Percentiles rank a stretch among this genome's conserved stretches.
These are phyloP conservation scores for Leptopilina boulardi DNA, from an alignment of 1,140 invertebrate species.

Conservation along the genomic window DNA sequence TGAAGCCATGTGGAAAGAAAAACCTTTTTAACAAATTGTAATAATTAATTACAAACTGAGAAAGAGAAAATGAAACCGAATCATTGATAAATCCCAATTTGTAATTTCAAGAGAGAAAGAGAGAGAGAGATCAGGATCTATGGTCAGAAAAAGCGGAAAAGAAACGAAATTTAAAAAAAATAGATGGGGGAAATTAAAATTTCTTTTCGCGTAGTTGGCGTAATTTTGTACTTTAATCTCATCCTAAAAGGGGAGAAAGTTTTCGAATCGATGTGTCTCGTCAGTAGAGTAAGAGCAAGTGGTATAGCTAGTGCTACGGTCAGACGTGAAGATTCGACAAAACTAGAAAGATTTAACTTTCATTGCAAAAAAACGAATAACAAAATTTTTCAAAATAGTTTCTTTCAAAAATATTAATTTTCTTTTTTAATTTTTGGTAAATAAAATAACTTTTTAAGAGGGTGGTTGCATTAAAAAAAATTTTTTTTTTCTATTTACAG, in stretches of 20 bases:
- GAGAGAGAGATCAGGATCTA: conserved; percentile 55
- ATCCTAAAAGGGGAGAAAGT: conserved; percentile 59
- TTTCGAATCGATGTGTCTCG: conserved; percentile 56
- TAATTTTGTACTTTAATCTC: conserved; percentile 65
- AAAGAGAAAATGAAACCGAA: not conserved
- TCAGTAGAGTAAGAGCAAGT: not conserved
- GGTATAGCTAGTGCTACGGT: not conserved
- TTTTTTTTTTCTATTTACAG: too few relatives aligned
- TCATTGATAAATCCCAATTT: too few relatives aligned
- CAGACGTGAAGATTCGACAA: conserved; percentile 1
- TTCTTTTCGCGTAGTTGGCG: conserved; percentile 66
- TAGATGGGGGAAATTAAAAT: conserved; percentile 66
- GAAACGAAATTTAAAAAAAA: conserved; percentile 52
- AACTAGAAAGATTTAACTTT: too few relatives aligned
- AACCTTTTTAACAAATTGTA: not conserved
- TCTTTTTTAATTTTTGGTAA: too few relatives aligned
- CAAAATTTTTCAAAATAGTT: too few relatives aligned
- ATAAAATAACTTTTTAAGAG: too few relatives aligned
- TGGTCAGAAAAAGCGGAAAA: conserved; percentile 54
- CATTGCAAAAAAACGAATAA: too few relatives aligned
- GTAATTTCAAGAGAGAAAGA: too few relatives aligned
- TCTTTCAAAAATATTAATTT: too few relatives aligned
- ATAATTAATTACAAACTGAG: too few relatives aligned
- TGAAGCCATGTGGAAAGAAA: too few relatives aligned
- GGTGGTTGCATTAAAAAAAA: too few relatives aligned